These are phyloP conservation scores for Bungarus multicinctus DNA, from an alignment of 2,113 vertebrate genomes.

Conservation along the genomic window DNA sequence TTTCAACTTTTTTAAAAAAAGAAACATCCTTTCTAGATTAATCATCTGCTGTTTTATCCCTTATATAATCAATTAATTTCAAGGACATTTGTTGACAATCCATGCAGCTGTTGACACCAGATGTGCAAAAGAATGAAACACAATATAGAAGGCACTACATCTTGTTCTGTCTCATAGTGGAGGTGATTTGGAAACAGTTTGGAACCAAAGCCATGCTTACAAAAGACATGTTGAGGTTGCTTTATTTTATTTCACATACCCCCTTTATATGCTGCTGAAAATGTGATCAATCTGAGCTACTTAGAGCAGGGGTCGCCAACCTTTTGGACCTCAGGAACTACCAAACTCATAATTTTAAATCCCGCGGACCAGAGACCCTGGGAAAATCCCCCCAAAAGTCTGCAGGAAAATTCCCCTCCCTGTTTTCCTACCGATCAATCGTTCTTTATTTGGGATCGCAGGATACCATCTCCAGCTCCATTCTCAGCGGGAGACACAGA, in stretches of 20 bases:
- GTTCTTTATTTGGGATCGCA: too few relatives aligned
- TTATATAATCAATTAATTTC: conserved; percentile 9
- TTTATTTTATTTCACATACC: background rate
- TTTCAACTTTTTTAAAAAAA: background rate
- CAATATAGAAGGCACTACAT: background rate
- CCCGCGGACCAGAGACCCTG: too few relatives aligned
- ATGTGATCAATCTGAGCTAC: background rate
- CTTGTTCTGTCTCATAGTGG: background rate
- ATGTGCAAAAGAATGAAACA: background rate
- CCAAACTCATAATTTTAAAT: too few relatives aligned
- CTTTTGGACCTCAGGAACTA: too few relatives aligned
- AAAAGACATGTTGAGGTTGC: background rate
- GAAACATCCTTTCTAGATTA: background rate
- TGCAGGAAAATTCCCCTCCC: too few relatives aligned
- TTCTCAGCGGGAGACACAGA: too few relatives aligned
- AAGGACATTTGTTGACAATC: background rate
- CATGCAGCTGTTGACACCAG: background rate
- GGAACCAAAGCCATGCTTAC: background rate
- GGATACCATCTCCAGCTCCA: too few relatives aligned
- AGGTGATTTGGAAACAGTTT: background rate
- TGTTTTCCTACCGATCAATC: too few relatives aligned
- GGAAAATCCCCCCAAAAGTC: too few relatives aligned
- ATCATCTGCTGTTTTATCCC: background rate
- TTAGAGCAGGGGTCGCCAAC: background rate
- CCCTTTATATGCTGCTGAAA: background rate